Percentiles rank a stretch among this genome's conserved stretches.
Evolutionary conservation across 2,888 invertebrate genomes (phyloP).

Genomic region (Eilema caniola): DNA sequence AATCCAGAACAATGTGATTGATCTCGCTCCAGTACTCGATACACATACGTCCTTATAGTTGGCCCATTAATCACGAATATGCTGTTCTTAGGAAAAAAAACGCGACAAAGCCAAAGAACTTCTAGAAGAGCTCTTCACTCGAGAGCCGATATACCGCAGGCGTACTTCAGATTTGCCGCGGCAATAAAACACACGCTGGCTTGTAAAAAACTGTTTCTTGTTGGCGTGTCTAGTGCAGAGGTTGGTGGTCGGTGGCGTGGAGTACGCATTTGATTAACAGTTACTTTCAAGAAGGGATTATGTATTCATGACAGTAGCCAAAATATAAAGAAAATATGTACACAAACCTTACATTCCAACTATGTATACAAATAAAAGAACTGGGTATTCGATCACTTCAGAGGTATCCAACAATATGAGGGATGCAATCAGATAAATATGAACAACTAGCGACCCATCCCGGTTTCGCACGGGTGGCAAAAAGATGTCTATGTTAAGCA

Average conservation of each 20-base stretch:
- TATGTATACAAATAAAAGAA: neutral
- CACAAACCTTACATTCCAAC: neutral
- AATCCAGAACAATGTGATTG: conserved; percentile 10
- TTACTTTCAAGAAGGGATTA: conserved; percentile 23
- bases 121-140: conserved; percentile 50
- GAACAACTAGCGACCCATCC: too few relatives aligned
- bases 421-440: neutral
- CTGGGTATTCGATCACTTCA: neutral
- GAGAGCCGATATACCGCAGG: conserved; percentile 58
- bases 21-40: conserved; percentile 11
- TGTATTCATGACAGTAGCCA: conserved; percentile 18
- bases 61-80: conserved; percentile 46
- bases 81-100: conserved; percentile 39
- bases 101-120: conserved; percentile 44
- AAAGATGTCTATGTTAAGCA: too few relatives aligned
- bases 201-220: conserved; percentile 64
- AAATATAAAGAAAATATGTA: neutral
- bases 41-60: conserved; percentile 25
- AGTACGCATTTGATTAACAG: conserved; percentile 11
- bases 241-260: conserved; percentile 37
- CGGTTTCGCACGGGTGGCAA: too few relatives aligned
- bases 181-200: conserved; percentile 67
- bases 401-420: neutral
- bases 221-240: conserved; percentile 44
- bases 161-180: conserved; percentile 63